phyloP scores from a whole-genome alignment of 2,888 invertebrate species.

The Empis livida region DNA sequence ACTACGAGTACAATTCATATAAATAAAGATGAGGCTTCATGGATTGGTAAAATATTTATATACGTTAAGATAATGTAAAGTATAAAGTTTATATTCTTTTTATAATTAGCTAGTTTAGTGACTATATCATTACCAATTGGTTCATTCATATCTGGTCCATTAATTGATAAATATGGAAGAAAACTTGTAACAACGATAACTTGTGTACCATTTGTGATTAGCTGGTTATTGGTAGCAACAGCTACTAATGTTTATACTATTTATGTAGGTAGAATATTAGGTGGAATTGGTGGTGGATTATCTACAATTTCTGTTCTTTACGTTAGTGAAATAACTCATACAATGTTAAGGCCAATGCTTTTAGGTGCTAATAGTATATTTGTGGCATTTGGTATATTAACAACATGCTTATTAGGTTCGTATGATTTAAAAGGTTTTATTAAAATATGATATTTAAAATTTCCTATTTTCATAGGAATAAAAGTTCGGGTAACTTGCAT shows the following conservation, averaged over 20 bases:
- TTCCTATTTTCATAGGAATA: too few species aligned
- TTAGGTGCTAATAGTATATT: constrained; percentile 44
- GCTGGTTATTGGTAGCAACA: constrained; percentile 39
- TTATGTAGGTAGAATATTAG: constrained; percentile 39
- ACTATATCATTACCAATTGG: constrained; percentile 42
- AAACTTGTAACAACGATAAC: constrained; percentile 36
- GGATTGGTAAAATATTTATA: constrained; percentile 39
- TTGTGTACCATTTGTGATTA: constrained; percentile 35
- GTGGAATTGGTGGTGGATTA: constrained; percentile 41
- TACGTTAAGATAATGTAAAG: constrained; percentile 5
- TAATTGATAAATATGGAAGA: constrained; percentile 45
- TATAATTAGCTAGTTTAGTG: constrained; percentile 43
- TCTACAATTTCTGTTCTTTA: constrained; percentile 42
- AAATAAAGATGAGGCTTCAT: constrained; percentile 38
- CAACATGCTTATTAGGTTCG: constrained; percentile 39
- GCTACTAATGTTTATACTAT: constrained; percentile 36
- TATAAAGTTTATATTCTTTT: too few species aligned
- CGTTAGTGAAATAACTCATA: constrained; percentile 44
- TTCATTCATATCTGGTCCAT: constrained; percentile 38
- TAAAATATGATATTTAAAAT: too few species aligned
- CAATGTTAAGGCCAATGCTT: constrained; percentile 40
- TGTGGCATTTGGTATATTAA: constrained; percentile 43
- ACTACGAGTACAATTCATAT: constrained; percentile 32
- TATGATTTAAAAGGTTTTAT: too few species aligned
- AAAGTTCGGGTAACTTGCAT: too few species aligned